These are phyloP conservation scores for Gulo gulo DNA, from an alignment of 2,113 vertebrate species.

Conservation along the genomic window DNA sequence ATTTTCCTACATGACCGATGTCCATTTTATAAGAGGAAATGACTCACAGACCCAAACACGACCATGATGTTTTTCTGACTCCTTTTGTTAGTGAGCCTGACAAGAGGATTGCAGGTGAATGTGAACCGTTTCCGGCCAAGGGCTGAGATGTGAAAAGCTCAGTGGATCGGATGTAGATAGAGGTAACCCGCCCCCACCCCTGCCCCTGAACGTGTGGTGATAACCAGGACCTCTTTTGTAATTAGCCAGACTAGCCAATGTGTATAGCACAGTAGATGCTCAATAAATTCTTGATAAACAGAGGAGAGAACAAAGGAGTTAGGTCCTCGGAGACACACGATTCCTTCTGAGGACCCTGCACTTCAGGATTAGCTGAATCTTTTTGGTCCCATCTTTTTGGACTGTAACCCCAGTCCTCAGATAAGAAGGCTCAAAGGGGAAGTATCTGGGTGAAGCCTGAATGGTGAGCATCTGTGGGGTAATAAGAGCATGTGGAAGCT, in stretches of 20 bases:
- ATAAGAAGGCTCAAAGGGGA: not conserved
- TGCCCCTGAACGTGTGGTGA: not conserved
- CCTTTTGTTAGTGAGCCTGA: not conserved
- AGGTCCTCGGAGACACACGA: not conserved
- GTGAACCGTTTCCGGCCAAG: not conserved
- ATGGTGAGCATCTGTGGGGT: not conserved
- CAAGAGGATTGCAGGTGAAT: not conserved
- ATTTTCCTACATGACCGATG: not conserved
- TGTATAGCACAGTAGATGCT: not conserved
- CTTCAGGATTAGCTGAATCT: not conserved
- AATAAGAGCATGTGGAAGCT: not conserved
- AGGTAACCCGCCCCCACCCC: too few species aligned
- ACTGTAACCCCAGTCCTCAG: not conserved
- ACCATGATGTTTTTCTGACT: conserved; percentile 23
- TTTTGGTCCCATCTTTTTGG: not conserved
- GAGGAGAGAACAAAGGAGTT: not conserved
- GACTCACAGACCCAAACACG: not conserved
- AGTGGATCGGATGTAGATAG: not conserved
- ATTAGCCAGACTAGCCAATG: not conserved
- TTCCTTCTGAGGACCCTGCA: not conserved
- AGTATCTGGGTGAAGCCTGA: not conserved
- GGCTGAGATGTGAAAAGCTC: not conserved
- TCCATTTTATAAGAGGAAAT: conserved; percentile 49
- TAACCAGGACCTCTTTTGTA: not conserved
- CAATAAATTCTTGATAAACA: not conserved